Conservation (phyloP, 2,797 vertebrate species). For the Arremon brunneinucha region DNA sequence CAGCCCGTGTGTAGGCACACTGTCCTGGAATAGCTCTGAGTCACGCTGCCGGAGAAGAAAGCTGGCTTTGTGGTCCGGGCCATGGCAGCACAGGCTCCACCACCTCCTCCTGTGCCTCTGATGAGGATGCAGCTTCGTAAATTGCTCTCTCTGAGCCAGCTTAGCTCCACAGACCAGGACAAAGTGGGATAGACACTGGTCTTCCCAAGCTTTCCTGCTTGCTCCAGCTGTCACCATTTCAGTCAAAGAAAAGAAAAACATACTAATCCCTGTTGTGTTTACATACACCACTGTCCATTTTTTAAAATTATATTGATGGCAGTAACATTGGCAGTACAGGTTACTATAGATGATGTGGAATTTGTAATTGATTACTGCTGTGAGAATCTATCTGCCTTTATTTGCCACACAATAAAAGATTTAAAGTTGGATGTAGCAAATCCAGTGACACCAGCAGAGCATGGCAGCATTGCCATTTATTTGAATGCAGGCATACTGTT, state of each 20-base stretch:
- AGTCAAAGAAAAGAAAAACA: background rate
- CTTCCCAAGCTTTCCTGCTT: background rate
- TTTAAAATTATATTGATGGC: background rate
- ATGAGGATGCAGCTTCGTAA: background rate
- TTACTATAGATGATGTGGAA: background rate
- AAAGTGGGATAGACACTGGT: background rate
- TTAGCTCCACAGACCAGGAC: background rate
- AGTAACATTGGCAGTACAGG: background rate
- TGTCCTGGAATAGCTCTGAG: conserved; percentile 67
- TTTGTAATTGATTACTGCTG: background rate
- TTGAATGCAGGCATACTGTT: background rate
- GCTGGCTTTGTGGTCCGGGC: background rate
- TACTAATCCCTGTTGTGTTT: background rate
- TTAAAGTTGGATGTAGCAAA: background rate
- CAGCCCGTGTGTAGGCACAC: conserved; percentile 40
- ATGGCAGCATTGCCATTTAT: background rate
- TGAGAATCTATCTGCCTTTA: background rate
- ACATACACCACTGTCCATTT: background rate
- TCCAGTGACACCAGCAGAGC: background rate
- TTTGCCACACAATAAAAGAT: background rate
- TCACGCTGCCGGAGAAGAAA: conserved; percentile 29
- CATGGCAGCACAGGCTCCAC: background rate
- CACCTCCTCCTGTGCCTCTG: background rate
- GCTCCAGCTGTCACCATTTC: background rate
- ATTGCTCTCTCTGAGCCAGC: background rate